Conservation (phyloP, 2,797 vertebrate species). For the Mionectes olivaceus region DNA sequence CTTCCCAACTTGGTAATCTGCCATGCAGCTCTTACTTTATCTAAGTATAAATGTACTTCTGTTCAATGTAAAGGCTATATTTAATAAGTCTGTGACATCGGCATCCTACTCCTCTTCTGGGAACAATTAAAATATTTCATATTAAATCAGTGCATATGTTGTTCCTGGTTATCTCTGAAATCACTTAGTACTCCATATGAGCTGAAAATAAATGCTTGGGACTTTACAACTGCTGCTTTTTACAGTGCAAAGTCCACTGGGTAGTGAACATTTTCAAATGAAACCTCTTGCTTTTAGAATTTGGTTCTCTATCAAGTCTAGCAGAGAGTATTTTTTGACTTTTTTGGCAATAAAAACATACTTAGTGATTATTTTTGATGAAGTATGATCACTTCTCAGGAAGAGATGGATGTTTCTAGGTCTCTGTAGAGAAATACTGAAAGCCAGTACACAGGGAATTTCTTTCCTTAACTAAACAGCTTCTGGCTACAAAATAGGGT, state of each 20-base stretch:
- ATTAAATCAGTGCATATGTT: background rate
- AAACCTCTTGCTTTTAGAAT: background rate
- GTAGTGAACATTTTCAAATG: background rate
- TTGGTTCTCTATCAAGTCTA: background rate
- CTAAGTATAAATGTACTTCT: background rate
- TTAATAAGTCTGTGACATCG: background rate
- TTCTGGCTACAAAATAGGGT: background rate
- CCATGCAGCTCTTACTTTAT: background rate
- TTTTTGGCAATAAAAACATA: background rate
- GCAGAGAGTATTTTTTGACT: background rate
- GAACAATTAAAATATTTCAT: slow-evolving; percentile 38
- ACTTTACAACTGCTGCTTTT: background rate
- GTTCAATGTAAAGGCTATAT: slow-evolving; percentile 17
- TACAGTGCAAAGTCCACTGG: background rate
- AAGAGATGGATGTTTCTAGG: background rate
- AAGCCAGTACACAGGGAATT: background rate
- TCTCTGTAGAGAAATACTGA: background rate
- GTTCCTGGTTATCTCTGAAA: background rate
- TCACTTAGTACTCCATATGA: background rate
- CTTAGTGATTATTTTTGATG: background rate
- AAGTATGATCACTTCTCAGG: background rate
- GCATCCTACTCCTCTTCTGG: slow-evolving; percentile 4
- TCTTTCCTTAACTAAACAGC: background rate
- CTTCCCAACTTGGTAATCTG: background rate
- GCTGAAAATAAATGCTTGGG: background rate